Conservation (phyloP, 2,888 invertebrate genomes). For the Leptopterna dolabrata region DNA sequence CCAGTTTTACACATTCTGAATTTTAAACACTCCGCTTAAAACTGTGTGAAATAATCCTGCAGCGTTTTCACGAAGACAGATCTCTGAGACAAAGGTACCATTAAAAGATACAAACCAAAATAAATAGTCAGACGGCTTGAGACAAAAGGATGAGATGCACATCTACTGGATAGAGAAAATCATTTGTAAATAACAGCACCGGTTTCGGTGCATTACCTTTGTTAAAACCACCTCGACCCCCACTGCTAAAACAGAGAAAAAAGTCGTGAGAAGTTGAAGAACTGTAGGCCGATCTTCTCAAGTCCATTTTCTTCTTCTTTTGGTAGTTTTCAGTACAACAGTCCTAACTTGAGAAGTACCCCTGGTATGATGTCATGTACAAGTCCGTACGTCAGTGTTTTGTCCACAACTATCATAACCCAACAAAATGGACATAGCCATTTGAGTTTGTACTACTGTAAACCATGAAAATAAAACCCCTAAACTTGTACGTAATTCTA, state of each 20-base stretch:
- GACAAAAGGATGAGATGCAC: neutral
- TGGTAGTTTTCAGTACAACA: constrained; percentile 8
- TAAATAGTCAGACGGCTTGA: neutral
- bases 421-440: neutral
- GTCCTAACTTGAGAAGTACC: neutral
- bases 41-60: too few species aligned
- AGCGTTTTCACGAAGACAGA: too few species aligned
- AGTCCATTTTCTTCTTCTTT: constrained; percentile 33
- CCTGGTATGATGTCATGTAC: neutral
- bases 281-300: constrained; percentile 46
- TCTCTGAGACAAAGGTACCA: too few species aligned
- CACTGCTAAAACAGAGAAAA: constrained; percentile 87
- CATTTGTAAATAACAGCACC: constrained; percentile 70
- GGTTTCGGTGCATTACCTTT: constrained; percentile 90
- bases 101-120: neutral
- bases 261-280: constrained; percentile 56
- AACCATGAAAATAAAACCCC: neutral
- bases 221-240: constrained; percentile 95
- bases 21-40: too few species aligned
- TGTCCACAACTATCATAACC: neutral
- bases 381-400: neutral
- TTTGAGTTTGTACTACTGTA: neutral
- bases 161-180: constrained; percentile 11
- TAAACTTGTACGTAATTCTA: neutral
- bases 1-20: too few species aligned